Percentiles rank a stretch among this genome's conserved stretches.
phyloP scores from a whole-genome alignment of 2,113 vertebrate species.

The Brachyhypopomus gauderio region DNA sequence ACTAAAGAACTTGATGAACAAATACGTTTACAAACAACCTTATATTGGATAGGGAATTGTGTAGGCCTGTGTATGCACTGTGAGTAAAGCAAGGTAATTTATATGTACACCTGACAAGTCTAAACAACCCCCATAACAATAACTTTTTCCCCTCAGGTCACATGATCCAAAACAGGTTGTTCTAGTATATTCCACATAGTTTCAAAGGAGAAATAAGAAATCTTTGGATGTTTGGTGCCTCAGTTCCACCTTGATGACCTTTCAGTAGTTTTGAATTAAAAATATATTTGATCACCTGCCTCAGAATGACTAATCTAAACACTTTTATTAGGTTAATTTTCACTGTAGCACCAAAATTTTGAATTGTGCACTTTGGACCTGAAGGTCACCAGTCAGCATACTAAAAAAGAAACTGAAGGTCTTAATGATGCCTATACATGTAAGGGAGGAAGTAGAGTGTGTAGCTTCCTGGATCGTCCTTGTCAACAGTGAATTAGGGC shows the following conservation, averaged over 20 bases:
- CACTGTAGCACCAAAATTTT: neutral
- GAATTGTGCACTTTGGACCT: neutral
- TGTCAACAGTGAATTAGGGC: neutral
- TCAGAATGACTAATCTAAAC: neutral
- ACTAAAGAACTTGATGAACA: neutral
- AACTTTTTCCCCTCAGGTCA: neutral
- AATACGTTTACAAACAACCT: neutral
- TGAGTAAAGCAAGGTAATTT: neutral
- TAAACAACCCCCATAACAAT: neutral
- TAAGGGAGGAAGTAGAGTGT: neutral
- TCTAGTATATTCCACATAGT: neutral
- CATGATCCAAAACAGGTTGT: neutral
- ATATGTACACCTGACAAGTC: neutral
- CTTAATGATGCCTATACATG: neutral
- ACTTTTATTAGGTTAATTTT: neutral
- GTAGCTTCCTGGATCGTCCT: neutral
- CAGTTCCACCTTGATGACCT: neutral
- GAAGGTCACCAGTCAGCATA: neutral
- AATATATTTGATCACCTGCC: neutral
- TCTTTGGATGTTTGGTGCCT: neutral
- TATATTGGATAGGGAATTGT: neutral
- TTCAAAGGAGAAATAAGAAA: neutral
- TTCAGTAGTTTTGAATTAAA: neutral
- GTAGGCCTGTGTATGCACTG: neutral
- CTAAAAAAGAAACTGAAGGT: neutral